Evolutionary conservation across 2,888 invertebrate genomes (phyloP), one percentile per base, ranked within the genome.

Genomic region (Drosophila formosana): DNA sequence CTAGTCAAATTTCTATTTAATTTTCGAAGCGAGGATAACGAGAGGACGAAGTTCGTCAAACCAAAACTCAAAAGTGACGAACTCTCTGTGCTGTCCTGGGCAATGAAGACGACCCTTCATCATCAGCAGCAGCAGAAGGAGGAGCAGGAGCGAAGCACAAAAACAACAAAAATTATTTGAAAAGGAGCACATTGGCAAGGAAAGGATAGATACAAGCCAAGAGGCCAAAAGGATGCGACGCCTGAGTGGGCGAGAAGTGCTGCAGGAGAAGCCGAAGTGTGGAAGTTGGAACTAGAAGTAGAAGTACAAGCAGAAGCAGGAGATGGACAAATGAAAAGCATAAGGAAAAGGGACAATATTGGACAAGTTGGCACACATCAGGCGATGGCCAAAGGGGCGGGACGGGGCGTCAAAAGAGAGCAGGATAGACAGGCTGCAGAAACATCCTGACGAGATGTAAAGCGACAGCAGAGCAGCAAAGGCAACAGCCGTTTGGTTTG

Each of bases 321-420:
- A 86, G 87, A 83, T 84, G 87, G 72, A 84, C 82, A 84, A 87
- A 84, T 82, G 88, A 66, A 84, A 87, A 74, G 82, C 88, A 80
- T 87, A 87, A 84, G 83, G 87, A 87, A 87, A 87, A 87, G 73
- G 82, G 83, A 84, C 83, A 83, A 87, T 87, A 83, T 83, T 87
- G 83, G 84, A 87, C 88, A 78, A 84, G 82, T 82, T 73, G 65
- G 71, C 78, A 71, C 72, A 80, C 80, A 78, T 81, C 80, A 75
- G 79, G 72, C 73, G 50, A 61, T 41, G 55, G 71, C 34, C 62
- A 57, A 53, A 55, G 61, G 46, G 1, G 32, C n/a, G 9, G 25
- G 37, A 30, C 5, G 9, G 34, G 3, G 9, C 6, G 30, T 52
- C 32, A 7, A 13, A 13, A 1, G 39, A 23, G 37, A 37, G 37